Base-by-base conservation (phyloP, 2,113 vertebrate species). In the Corythornis madagascariensis region DNA sequence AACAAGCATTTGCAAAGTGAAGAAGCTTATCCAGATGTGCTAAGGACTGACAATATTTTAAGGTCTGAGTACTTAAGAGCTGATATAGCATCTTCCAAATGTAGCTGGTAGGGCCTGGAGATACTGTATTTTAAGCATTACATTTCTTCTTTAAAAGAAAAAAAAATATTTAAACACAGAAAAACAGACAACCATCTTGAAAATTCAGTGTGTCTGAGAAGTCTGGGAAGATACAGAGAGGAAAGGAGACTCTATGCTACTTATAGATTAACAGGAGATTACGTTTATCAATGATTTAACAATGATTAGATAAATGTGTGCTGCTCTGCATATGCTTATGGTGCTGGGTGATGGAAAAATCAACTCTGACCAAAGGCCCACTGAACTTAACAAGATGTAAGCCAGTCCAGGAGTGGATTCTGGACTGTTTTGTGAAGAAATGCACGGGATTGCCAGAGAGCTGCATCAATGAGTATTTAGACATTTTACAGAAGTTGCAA, bases 1-100 rank as follows among this genome's bases (percentile, higher is more conserved):
- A 42, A 60, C 22, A 0, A 0, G 31, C 3, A 2, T 22, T 28
- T 28, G 63, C 1, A 2, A 43, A 42, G 63, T 24, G 57, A 79
- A 50, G 52, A 42, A 13, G 28, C 21, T 63, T 64, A 52, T 47
- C 31, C 55, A 52, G 47, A 70, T 0, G 0, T 59, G 53, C 25
- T 18, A 35, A 47, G 65, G 35, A 80, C 28, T 35, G 8, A 38
- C 2, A 60, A 35, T 57, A 29, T 61, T 43, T 35, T 61, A 45
- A 73, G 24, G 9, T 42, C 67, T 83, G 45, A 48, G 38, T 4
- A 21, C 50, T 33, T 60, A 19, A 67, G 60, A 64, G 64, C 13
- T n/a, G 63, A 38, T 14, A 43, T 8, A 78, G n/a, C 43, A 7
- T 67, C 24, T 26, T 86, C 33, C 28, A 33, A 59, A 18, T 35